Conservation (phyloP, 2,113 vertebrate genomes). For the Nothocercus julius region DNA sequence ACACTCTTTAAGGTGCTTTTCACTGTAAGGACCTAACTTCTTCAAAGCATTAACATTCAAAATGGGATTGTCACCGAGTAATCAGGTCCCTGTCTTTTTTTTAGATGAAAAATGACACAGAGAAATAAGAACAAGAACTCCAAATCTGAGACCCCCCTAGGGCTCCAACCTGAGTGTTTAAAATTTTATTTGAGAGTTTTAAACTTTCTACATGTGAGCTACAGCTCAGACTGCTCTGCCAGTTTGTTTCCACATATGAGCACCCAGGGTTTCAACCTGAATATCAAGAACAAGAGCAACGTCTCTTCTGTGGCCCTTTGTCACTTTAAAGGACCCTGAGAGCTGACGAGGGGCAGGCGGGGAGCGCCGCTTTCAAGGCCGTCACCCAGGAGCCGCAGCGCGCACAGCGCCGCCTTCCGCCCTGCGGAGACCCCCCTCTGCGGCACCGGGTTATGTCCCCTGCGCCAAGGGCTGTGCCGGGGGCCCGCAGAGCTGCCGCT, state of each 20-base stretch:
- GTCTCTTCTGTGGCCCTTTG: too few species aligned
- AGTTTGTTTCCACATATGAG: accelerated
- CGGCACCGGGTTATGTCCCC: too few species aligned
- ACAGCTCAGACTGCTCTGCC: accelerated
- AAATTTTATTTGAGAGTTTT: accelerated
- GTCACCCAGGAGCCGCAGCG: too few species aligned
- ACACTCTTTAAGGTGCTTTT: neutral
- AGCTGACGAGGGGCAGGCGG: too few species aligned
- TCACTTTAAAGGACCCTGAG: accelerated
- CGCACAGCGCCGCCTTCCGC: too few species aligned
- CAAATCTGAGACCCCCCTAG: accelerated
- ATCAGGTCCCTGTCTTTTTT: neutral
- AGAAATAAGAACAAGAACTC: accelerated
- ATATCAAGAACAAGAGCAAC: too few species aligned
- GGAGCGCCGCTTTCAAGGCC: too few species aligned
- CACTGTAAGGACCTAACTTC: neutral
- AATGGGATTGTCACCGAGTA: neutral
- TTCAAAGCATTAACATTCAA: neutral
- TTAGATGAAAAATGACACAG: neutral
- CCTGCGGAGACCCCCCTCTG: too few species aligned
- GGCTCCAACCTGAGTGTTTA: neutral
- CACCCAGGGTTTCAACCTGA: neutral
- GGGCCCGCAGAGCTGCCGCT: too few species aligned
- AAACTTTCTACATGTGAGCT: neutral
- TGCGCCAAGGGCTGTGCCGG: too few species aligned